Evolutionary conservation across 1,140 invertebrate genomes (phyloP).

Genomic region (Drosophila ficusphila): DNA sequence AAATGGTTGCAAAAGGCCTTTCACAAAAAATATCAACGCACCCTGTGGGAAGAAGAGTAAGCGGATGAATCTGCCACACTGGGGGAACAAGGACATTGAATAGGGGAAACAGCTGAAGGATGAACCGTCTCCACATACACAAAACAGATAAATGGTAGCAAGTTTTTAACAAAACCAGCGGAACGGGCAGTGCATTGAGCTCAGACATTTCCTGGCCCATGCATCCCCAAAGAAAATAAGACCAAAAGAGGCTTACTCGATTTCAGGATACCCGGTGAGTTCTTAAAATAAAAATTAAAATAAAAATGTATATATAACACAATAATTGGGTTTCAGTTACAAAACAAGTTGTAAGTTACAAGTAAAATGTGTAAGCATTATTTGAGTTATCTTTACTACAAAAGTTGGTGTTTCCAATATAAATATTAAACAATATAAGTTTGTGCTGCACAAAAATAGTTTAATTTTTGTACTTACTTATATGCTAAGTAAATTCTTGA

Average conservation of each 20-base stretch:
- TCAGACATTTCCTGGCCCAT: conserved; percentile 25
- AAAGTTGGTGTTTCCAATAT: too few relatives aligned
- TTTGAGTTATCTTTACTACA: too few relatives aligned
- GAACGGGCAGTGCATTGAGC: conserved; percentile 59
- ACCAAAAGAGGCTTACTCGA: neutral
- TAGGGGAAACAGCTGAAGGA: conserved; percentile 9
- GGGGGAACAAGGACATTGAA: conserved; percentile 17
- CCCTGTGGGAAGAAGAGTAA: conserved; percentile 24
- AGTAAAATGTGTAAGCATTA: too few relatives aligned
- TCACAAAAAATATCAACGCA: conserved; percentile 28
- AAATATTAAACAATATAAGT: too few relatives aligned
- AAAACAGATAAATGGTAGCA: conserved; percentile 78
- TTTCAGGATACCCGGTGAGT: neutral
- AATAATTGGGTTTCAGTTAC: too few relatives aligned
- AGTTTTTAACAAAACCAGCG: conserved; percentile 71
- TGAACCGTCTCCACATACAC: conserved; percentile 33
- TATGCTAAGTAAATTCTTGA: too few relatives aligned
- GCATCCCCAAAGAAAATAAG: conserved; percentile 5
- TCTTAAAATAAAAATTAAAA: neutral
- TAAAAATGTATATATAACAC: neutral
- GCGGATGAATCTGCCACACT: conserved; percentile 35
- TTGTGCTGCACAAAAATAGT: too few relatives aligned
- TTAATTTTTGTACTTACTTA: too few relatives aligned
- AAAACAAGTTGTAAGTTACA: too few relatives aligned
- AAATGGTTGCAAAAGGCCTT: conserved; percentile 22